phyloP scores from a whole-genome alignment of 1,140 invertebrate genomes.

The Aphelenchoides avenae region DNA sequence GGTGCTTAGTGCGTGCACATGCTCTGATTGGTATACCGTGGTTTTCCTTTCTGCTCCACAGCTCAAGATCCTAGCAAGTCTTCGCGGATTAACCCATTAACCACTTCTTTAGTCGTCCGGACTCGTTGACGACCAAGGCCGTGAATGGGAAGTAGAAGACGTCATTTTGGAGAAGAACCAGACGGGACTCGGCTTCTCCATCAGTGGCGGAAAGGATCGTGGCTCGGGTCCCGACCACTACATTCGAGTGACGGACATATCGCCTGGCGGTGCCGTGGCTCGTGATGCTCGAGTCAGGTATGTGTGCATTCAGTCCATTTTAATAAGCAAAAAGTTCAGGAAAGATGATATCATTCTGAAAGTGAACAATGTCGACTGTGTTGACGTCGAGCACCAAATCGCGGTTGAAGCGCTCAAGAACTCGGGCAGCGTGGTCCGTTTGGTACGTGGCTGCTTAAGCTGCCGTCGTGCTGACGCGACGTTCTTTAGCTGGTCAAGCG shows the following conservation, averaged over 20 bases:
- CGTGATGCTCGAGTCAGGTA: slow-evolving; percentile 78
- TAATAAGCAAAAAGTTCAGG: slow-evolving; percentile 5
- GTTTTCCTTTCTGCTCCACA: too few species aligned
- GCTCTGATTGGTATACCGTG: too few species aligned
- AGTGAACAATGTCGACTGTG: slow-evolving; percentile 83
- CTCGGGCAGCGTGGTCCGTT: slow-evolving; percentile 68
- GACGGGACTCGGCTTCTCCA: slow-evolving; percentile 76
- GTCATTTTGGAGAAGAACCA: slow-evolving; percentile 47
- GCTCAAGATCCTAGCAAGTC: slow-evolving; percentile 45
- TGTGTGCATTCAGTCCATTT: background rate
- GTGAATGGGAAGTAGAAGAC: slow-evolving; percentile 47
- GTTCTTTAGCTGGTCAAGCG: slow-evolving; percentile 43
- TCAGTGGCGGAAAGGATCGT: slow-evolving; percentile 33
- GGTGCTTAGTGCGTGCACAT: too few species aligned
- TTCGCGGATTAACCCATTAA: too few species aligned
- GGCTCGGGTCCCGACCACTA: slow-evolving; percentile 71
- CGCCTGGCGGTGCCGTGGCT: slow-evolving; percentile 83
- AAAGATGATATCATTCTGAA: slow-evolving; percentile 81
- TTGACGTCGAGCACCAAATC: slow-evolving; percentile 84
- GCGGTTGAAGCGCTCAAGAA: slow-evolving; percentile 93
- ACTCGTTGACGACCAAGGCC: slow-evolving; percentile 41
- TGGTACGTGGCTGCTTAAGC: slow-evolving; percentile 21
- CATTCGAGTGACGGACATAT: slow-evolving; percentile 97
- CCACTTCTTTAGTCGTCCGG: slow-evolving; percentile 13
- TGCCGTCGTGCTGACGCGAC: background rate